Evolutionary conservation across 1,140 invertebrate genomes (phyloP).

Genomic region (Geopemphigus sp.): DNA sequence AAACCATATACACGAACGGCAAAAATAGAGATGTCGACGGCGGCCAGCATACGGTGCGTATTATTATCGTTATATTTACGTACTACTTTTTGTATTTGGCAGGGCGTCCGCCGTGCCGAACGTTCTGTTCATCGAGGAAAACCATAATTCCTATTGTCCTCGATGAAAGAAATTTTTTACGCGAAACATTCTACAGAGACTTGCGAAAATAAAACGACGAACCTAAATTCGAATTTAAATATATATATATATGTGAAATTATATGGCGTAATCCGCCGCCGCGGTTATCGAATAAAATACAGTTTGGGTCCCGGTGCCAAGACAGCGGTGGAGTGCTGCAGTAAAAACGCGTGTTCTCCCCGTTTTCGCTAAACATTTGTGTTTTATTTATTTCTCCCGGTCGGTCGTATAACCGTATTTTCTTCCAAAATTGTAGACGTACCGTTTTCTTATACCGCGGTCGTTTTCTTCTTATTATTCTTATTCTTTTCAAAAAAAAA

Average conservation of each 20-base stretch:
- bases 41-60: no score
- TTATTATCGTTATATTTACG: no score
- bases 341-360: constrained; percentile 5
- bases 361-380: background rate
- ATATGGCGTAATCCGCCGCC: background rate
- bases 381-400: constrained; percentile 12
- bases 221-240: background rate
- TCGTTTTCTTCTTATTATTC: constrained; percentile 21
- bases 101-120: background rate
- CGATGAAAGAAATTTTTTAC: constrained; percentile 32
- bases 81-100: background rate
- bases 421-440: constrained; percentile 24
- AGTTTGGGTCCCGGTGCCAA: constrained; percentile 12
- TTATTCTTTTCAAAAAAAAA: no score
- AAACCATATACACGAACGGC: background rate
- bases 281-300: background rate
- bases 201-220: background rate
- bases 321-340: background rate
- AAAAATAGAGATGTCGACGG: background rate
- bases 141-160: constrained; percentile 34
- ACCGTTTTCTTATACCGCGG: constrained; percentile 10
- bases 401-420: constrained; percentile 9
- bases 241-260: background rate
- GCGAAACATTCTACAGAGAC: background rate
- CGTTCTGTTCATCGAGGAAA: constrained; percentile 33